These are phyloP conservation scores for Leptinotarsa haldemani DNA, from an alignment of 2,888 invertebrate species.

Conservation along the genomic window DNA sequence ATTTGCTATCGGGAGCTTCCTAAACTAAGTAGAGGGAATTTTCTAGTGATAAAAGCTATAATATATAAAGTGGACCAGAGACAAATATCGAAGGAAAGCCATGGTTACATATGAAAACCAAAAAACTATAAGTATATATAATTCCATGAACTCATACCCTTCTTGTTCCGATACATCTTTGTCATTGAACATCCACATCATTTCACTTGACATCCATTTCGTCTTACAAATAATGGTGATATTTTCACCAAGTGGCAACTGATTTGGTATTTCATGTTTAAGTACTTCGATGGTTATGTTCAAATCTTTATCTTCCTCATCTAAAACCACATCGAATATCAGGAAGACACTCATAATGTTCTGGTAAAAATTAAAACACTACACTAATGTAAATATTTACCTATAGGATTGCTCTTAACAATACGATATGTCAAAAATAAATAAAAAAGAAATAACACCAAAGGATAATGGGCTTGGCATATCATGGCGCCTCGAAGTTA, in stretches of 20 bases:
- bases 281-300: slow-evolving; percentile 62
- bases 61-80: neutral
- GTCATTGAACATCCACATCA: slow-evolving; percentile 72
- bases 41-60: too few relatives aligned
- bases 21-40: too few relatives aligned
- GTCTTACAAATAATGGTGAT: slow-evolving; percentile 70
- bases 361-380: neutral
- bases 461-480: slow-evolving; percentile 65
- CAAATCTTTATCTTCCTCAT: slow-evolving; percentile 58
- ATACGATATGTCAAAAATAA: slow-evolving; percentile 53
- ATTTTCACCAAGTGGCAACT: slow-evolving; percentile 66
- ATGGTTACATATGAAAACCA: neutral
- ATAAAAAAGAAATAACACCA: slow-evolving; percentile 58
- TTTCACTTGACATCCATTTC: slow-evolving; percentile 65
- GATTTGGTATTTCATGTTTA: slow-evolving; percentile 57
- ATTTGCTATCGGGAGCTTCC: too few relatives aligned
- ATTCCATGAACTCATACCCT: slow-evolving; percentile 61
- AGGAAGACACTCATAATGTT: neutral
- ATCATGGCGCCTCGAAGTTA: slow-evolving; percentile 62
- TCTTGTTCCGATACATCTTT: slow-evolving; percentile 68
- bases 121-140: slow-evolving; percentile 18
- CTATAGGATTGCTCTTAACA: slow-evolving; percentile 58
- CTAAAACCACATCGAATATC: slow-evolving; percentile 42
- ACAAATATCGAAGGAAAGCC: neutral
- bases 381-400: slow-evolving; percentile 52